These are phyloP conservation scores for Drosophila bifasciata DNA, from an alignment of 1,140 invertebrate genomes.

Conservation along the genomic window DNA sequence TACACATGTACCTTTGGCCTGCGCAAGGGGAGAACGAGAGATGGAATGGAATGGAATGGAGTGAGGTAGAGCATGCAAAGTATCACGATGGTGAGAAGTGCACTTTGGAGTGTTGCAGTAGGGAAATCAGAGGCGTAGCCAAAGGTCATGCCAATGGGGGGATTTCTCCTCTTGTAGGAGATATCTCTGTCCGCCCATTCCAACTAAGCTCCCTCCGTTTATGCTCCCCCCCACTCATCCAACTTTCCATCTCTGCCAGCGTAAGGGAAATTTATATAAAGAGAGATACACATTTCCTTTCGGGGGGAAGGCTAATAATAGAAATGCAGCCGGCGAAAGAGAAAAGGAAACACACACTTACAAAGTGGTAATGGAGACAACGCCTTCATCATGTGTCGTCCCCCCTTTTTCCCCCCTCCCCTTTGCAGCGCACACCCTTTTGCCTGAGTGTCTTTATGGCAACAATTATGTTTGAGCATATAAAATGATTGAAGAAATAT, in stretches of 20 bases:
- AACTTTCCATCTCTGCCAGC: conserved; percentile 50
- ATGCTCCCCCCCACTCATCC: conserved; percentile 15
- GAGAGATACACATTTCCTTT: conserved; percentile 51
- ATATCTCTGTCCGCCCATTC: neutral
- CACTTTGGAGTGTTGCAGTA: conserved; percentile 31
- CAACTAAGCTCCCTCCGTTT: conserved; percentile 13
- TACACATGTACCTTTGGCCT: conserved; percentile 12
- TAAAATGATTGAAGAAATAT: conserved; percentile 60
- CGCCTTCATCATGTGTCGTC: conserved; percentile 32
- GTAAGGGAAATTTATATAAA: conserved; percentile 42
- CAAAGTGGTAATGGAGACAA: conserved; percentile 63
- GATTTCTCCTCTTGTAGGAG: neutral
- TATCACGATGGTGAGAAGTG: conserved; percentile 31
- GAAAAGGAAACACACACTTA: conserved; percentile 26
- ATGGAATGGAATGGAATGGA: conserved; percentile 2
- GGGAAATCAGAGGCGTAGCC: conserved; percentile 26
- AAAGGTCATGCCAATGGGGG: conserved; percentile 22
- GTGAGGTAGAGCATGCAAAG: conserved; percentile 28
- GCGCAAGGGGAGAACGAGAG: conserved; percentile 27
- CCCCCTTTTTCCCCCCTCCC: neutral
- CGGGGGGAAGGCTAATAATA: conserved; percentile 32
- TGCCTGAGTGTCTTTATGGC: conserved; percentile 24
- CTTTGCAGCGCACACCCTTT: conserved; percentile 7
- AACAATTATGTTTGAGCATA: conserved; percentile 54
- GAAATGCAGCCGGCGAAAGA: conserved; percentile 34